Conservation (phyloP, 2,797 vertebrate genomes). For the Paramormyrops hopkinsi region DNA sequence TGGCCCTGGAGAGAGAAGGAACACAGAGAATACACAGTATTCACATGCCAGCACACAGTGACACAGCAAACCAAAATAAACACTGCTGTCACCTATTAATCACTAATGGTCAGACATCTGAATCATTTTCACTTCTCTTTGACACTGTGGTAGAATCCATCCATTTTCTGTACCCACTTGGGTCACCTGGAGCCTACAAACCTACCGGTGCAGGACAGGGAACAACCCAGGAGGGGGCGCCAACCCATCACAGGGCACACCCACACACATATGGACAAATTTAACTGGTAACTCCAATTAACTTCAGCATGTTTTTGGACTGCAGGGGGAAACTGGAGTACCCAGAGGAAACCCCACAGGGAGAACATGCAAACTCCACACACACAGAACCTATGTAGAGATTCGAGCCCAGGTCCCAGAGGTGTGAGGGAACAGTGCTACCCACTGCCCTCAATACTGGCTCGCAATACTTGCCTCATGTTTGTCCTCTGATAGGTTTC, state of each 20-base stretch:
- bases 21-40: constrained; percentile 2
- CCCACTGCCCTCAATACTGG: not conserved
- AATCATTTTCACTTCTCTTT: not conserved
- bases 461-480: not conserved
- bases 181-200: not conserved
- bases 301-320: not conserved
- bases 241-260: not conserved
- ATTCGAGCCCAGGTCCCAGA: not conserved
- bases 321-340: not conserved
- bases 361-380: not conserved
- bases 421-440: not conserved
- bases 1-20: constrained; percentile 72
- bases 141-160: not conserved
- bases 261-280: not conserved
- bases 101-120: not conserved
- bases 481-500: not conserved
- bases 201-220: not conserved
- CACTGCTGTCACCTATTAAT: not conserved
- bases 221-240: not conserved
- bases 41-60: not conserved
- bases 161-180: not conserved
- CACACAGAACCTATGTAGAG: not conserved
- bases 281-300: not conserved
- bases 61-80: not conserved
- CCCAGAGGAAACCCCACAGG: not conserved